Conservation (phyloP, 1,140 invertebrate species). For the Drosophila sp. region DNA sequence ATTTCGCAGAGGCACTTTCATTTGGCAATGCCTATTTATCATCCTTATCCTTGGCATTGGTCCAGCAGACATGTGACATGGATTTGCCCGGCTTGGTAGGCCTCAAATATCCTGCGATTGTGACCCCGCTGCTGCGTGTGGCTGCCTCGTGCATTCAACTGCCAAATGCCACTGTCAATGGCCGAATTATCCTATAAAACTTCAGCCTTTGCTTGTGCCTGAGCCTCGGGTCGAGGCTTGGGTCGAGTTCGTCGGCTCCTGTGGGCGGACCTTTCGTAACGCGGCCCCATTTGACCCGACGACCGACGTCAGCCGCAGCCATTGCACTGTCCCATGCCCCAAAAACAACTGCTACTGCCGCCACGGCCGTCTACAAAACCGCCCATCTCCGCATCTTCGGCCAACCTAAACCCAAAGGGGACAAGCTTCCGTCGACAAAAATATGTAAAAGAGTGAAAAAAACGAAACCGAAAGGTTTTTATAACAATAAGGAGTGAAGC, state of each 20-base stretch:
- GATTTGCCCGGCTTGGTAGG: background rate
- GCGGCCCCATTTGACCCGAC: slow-evolving; percentile 22
- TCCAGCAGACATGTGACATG: background rate
- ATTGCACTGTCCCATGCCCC: slow-evolving; percentile 48
- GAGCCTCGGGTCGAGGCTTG: slow-evolving; percentile 30
- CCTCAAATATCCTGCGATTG: slow-evolving; percentile 46
- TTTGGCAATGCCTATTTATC: background rate
- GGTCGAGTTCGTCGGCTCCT: slow-evolving; percentile 29
- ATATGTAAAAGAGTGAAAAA: slow-evolving; percentile 33
- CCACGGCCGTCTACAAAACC: slow-evolving; percentile 32
- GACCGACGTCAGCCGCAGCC: slow-evolving; percentile 49
- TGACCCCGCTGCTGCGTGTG: slow-evolving; percentile 35
- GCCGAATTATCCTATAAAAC: slow-evolving; percentile 34
- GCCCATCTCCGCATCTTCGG: slow-evolving; percentile 2
- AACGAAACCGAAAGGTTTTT: slow-evolving; percentile 70
- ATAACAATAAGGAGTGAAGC: slow-evolving; percentile 70
- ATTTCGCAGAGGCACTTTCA: background rate
- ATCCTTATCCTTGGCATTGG: slow-evolving; percentile 10
- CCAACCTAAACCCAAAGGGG: background rate
- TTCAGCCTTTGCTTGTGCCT: slow-evolving; percentile 33
- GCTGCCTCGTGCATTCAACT: slow-evolving; percentile 48
- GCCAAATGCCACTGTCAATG: slow-evolving; percentile 35
- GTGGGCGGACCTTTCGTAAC: slow-evolving; percentile 42
- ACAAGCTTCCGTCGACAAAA: slow-evolving; percentile 59
- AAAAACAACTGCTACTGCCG: slow-evolving; percentile 22